Base-by-base conservation (phyloP, 2,113 vertebrate species). In the Aphelocoma coerulescens region DNA sequence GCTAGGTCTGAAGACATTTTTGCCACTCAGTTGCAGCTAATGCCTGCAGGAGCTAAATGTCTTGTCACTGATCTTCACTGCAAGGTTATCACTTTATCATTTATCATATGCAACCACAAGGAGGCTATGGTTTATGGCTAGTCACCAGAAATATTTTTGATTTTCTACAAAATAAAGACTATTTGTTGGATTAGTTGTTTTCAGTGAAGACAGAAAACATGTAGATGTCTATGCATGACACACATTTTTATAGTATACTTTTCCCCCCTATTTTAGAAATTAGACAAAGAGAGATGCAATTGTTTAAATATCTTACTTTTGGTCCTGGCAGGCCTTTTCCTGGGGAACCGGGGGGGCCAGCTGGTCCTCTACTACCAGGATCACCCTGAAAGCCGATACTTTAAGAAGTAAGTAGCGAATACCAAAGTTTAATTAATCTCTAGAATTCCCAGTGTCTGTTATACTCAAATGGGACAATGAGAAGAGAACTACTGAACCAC, bases 321-420 rank as follows among this genome's bases (percentile, higher is more conserved):
- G 97, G 98, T 94, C 99, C 99, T 97, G 98, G 98, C 57, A 98
- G 80, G 12, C 99, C 99, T 96, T 98, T 98, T 93, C 99, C 99
- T 85, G 98, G 92, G 59, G 98, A 98, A 22, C 99, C 99, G 0
- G 98, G 96, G 37, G 97, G 96, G 94, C 99, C 99, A 93, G 95
- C 35, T 83, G 98, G 97, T 94, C 99, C 99, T 97, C 98, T 98
- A 39, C 98, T 98, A 49, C 99, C 99, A 32, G 98, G 89, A 83
- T 99, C 99, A 95, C 99, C 99, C 98, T 99, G 92, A 65, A 98
- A 98, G 58, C 89, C 1, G 27, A 75, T 88, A 96, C 52, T 94
- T 96, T 26, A 54, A 81, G 73, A 91, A 62, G 48, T 88, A 82
- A 95, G 90, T 88, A 88, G 48, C 28, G 90, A 90, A 88, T 74